phyloP scores from a whole-genome alignment of 2,888 invertebrate species.

The Myopa testacea region DNA sequence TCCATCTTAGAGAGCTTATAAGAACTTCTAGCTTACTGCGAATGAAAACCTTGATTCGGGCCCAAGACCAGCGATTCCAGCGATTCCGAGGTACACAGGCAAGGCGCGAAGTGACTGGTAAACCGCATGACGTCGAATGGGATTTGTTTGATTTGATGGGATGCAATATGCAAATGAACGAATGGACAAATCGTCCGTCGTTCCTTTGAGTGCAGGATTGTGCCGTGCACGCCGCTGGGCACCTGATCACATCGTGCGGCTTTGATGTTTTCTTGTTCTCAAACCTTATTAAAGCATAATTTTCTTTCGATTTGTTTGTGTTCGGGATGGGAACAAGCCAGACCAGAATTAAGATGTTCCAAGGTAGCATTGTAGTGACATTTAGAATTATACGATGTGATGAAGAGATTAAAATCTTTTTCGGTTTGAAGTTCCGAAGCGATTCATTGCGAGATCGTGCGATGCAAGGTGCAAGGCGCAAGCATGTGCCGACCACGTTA shows the following conservation, averaged over 20 bases:
- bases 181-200: slow-evolving; percentile 47
- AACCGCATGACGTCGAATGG: slow-evolving; percentile 37
- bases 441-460: neutral
- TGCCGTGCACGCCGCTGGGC: slow-evolving; percentile 13
- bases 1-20: slow-evolving; percentile 7
- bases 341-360: slow-evolving; percentile 28
- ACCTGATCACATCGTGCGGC: slow-evolving; percentile 26
- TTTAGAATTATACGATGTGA: slow-evolving; percentile 66
- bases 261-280: slow-evolving; percentile 31
- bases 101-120: slow-evolving; percentile 32
- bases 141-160: slow-evolving; percentile 51
- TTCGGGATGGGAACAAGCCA: slow-evolving; percentile 33
- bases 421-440: slow-evolving; percentile 58
- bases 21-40: neutral
- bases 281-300: slow-evolving; percentile 39
- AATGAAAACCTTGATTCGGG: neutral
- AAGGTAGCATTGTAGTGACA: slow-evolving; percentile 62
- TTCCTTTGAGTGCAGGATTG: neutral
- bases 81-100: neutral
- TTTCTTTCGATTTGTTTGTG: slow-evolving; percentile 38
- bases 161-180: slow-evolving; percentile 47
- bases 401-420: slow-evolving; percentile 66
- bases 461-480: neutral
- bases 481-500: slow-evolving; percentile 11
- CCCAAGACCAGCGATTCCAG: neutral